These are phyloP conservation scores for Hyposoter dolosus DNA, from an alignment of 2,888 invertebrate species.

Conservation along the genomic window DNA sequence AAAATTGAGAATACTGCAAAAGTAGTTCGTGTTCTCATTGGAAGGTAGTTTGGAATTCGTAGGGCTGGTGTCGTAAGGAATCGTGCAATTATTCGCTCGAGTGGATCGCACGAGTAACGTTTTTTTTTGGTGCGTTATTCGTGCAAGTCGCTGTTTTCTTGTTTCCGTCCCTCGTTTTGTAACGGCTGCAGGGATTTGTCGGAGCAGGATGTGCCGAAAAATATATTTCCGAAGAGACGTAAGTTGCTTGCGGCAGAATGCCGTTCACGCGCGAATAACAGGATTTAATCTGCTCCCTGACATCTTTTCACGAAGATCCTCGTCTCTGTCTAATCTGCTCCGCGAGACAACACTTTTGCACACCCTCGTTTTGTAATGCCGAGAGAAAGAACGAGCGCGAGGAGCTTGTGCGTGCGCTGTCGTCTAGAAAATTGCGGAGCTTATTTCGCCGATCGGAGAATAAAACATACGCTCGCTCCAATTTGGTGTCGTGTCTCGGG, in stretches of 20 bases:
- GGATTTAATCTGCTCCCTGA: constrained; percentile 71
- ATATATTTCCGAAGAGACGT: not conserved
- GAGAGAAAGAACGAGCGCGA: constrained; percentile 59
- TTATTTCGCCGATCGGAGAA: constrained; percentile 77
- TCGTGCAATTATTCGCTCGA: not conserved
- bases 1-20: too few relatives aligned
- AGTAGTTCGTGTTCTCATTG: not conserved
- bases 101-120: not conserved
- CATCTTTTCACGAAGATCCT: constrained; percentile 54
- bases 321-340: constrained; percentile 1
- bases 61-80: not conserved
- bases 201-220: constrained; percentile 19
- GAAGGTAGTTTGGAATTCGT: not conserved
- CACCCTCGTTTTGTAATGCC: constrained; percentile 43
- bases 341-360: constrained; percentile 13
- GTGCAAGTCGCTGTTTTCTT: not conserved
- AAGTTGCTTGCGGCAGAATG: constrained; percentile 71
- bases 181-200: constrained; percentile 26
- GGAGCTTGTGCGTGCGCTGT: constrained; percentile 71
- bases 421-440: constrained; percentile 81
- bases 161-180: not conserved
- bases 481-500: constrained; percentile 22
- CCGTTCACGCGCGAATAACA: constrained; percentile 76
- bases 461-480: constrained; percentile 46
- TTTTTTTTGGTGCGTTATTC: not conserved